phyloP scores from a whole-genome alignment of 2,888 invertebrate species.

The Cordilura impudica region DNA sequence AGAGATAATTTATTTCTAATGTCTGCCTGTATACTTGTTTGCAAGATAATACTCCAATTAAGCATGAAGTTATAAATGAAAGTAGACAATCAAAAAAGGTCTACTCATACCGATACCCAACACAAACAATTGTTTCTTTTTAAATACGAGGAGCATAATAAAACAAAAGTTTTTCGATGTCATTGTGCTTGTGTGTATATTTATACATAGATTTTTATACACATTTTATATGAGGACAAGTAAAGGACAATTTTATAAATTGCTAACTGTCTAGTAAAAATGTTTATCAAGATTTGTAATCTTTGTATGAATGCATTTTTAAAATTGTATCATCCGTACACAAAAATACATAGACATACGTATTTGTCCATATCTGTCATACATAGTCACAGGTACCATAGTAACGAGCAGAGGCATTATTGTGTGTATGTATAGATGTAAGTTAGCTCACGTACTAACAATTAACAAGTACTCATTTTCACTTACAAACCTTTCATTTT shows the following conservation, averaged over 20 bases:
- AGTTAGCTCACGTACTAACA: neutral
- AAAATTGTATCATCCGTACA: neutral
- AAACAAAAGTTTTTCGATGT: neutral
- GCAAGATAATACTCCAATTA: too few species aligned
- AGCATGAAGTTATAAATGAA: too few species aligned
- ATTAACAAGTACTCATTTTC: conserved; percentile 32
- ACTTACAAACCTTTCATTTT: conserved; percentile 1
- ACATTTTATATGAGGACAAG: neutral
- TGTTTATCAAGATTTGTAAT: conserved; percentile 38
- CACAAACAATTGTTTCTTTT: neutral
- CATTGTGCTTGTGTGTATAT: too few species aligned
- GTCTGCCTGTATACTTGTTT: too few species aligned
- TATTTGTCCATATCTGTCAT: neutral
- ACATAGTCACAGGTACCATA: neutral
- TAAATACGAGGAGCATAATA: neutral
- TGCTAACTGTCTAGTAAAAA: conserved; percentile 46
- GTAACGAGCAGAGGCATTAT: neutral
- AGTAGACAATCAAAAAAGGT: too few species aligned
- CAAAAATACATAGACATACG: neutral
- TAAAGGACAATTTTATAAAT: conserved; percentile 30
- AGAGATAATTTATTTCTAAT: too few species aligned
- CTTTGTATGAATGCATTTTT: conserved; percentile 15
- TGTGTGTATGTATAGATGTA: neutral
- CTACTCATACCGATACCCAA: too few species aligned
- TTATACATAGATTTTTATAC: too few species aligned